Evolutionary conservation across 1,140 invertebrate genomes (phyloP).

Genomic region (Goniozus legneri): DNA sequence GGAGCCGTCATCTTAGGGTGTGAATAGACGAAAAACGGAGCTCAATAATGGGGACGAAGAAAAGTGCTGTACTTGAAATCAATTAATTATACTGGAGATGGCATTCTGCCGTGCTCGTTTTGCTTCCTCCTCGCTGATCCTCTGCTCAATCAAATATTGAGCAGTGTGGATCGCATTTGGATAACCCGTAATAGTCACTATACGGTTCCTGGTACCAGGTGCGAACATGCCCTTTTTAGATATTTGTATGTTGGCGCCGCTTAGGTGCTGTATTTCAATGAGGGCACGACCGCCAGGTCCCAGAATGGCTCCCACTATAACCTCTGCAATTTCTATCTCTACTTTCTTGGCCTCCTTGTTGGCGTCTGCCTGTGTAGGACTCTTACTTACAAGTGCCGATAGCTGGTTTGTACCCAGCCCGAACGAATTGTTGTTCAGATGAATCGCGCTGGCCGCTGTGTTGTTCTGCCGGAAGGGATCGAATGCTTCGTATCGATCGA

Average conservation of each 20-base stretch:
- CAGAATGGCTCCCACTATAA: slow-evolving; percentile 94
- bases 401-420: slow-evolving; percentile 73
- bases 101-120: slow-evolving; percentile 87
- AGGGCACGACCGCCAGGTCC: slow-evolving; percentile 92
- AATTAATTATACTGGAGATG: slow-evolving; percentile 70
- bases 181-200: slow-evolving; percentile 91
- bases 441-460: slow-evolving; percentile 59
- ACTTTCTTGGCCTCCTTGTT: slow-evolving; percentile 81
- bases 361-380: slow-evolving; percentile 75
- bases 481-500: slow-evolving; percentile 70
- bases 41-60: slow-evolving; percentile 36
- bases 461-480: slow-evolving; percentile 70
- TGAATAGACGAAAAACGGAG: slow-evolving; percentile 29
- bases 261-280: slow-evolving; percentile 94
- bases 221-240: slow-evolving; percentile 97
- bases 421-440: slow-evolving; percentile 71
- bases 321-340: slow-evolving; percentile 86
- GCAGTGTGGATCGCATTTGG: slow-evolving; percentile 83
- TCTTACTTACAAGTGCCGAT: slow-evolving; percentile 82
- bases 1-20: slow-evolving; percentile 18
- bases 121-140: slow-evolving; percentile 91
- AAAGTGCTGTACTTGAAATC: slow-evolving; percentile 40
- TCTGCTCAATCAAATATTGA: slow-evolving; percentile 92
- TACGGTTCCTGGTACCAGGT: slow-evolving; percentile 92
- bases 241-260: slow-evolving; percentile 96